These are phyloP conservation scores for Aphidius colemani DNA, from an alignment of 2,888 invertebrate species.

Conservation along the genomic window DNA sequence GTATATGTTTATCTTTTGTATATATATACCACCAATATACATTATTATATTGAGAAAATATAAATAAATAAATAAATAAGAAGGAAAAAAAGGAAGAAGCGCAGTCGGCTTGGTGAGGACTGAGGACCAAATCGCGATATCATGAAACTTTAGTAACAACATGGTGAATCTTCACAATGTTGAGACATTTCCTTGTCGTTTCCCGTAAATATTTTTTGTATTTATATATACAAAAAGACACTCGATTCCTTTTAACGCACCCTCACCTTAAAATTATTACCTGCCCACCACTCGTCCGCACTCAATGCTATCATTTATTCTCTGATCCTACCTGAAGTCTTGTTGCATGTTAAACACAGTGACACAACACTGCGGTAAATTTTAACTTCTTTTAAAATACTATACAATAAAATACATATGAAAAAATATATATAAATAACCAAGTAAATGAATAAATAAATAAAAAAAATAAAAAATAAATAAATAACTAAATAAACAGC, in stretches of 20 bases:
- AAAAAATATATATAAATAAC: too few species aligned
- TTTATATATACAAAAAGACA: constrained; percentile 15
- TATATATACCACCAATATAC: constrained; percentile 3
- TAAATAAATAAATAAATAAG: constrained; percentile 4
- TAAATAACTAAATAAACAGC: too few species aligned
- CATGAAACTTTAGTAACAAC: constrained; percentile 28
- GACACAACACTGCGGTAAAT: too few species aligned
- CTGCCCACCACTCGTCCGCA: constrained; percentile 27
- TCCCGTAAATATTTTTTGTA: constrained; percentile 10
- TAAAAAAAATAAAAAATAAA: too few species aligned
- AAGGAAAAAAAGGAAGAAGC: not conserved
- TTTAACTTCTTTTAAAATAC: too few species aligned
- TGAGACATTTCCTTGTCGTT: constrained; percentile 42
- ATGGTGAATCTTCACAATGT: constrained; percentile 35
- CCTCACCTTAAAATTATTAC: constrained; percentile 28
- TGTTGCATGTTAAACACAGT: too few species aligned
- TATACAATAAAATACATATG: too few species aligned
- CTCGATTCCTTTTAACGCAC: constrained; percentile 35
- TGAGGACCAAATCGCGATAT: constrained; percentile 12
- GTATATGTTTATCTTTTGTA: constrained; percentile 6
- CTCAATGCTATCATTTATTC: constrained; percentile 28
- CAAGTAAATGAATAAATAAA: too few species aligned
- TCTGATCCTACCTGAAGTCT: constrained; percentile 5
- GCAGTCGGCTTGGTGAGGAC: not conserved
- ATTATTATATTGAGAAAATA: constrained; percentile 1